Evolutionary conservation across 37 sponge, comb jelly and placozoan species (phyloP).

Genomic region (Diacarnus erythraeanus): DNA sequence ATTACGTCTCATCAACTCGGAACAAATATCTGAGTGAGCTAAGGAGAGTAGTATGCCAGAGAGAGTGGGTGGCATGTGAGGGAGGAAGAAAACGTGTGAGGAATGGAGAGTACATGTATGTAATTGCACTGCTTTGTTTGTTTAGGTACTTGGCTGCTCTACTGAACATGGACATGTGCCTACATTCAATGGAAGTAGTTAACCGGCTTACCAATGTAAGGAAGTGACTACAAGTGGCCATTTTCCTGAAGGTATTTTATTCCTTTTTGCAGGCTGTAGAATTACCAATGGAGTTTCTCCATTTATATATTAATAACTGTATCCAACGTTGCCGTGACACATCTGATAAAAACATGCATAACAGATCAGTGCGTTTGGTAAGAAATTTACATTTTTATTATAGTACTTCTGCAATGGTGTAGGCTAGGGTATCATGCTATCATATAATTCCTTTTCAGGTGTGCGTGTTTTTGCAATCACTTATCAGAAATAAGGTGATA

Average conservation of each 20-base stretch:
- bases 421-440: too few species aligned
- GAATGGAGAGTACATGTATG: too few species aligned
- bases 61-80: too few species aligned
- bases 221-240: neutral
- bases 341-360: constrained; percentile 86
- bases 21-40: constrained; percentile 80
- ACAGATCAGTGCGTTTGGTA: constrained; percentile 87
- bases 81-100: too few species aligned
- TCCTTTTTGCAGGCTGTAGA: constrained; percentile 81
- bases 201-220: constrained; percentile 83
- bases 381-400: neutral
- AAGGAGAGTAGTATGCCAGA: too few species aligned
- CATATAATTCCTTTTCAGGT: too few species aligned
- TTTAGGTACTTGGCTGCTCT: constrained; percentile 79
- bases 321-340: constrained; percentile 82
- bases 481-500: constrained; percentile 90
- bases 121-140: neutral
- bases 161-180: constrained; percentile 94
- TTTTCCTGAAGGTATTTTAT: constrained; percentile 7
- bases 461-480: constrained; percentile 96
- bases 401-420: neutral
- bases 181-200: constrained; percentile 98
- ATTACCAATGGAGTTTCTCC: constrained; percentile 94
- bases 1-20: constrained; percentile 65
- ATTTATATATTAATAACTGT: constrained; percentile 94